Percentiles rank a stretch among this genome's conserved stretches.
phyloP scores from a whole-genome alignment of 2,888 invertebrate species.

The Chrysolina oricalcia region DNA sequence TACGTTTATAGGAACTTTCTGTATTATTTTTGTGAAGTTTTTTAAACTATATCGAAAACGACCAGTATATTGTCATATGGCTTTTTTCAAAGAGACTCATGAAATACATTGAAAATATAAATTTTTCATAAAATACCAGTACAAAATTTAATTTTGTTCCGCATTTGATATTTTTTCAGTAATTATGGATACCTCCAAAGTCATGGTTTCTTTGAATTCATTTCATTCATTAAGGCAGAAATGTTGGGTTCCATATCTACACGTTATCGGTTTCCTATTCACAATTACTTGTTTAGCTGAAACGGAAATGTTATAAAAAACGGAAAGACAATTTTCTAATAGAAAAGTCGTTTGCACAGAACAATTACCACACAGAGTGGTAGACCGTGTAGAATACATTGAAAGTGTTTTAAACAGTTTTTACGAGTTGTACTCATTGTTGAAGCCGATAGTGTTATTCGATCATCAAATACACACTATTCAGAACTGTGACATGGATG shows the following conservation, averaged over 20 bases:
- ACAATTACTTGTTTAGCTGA: constrained; percentile 3
- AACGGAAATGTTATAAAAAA: constrained; percentile 12
- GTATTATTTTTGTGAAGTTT: too few relatives aligned
- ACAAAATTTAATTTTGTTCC: too few relatives aligned
- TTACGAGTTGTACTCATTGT: not conserved
- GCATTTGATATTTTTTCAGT: too few relatives aligned
- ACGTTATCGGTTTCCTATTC: constrained; percentile 1
- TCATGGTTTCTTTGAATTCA: too few relatives aligned
- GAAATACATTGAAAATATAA: too few relatives aligned
- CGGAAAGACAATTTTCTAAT: constrained; percentile 6
- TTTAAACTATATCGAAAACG: too few relatives aligned
- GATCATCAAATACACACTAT: not conserved
- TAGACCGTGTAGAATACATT: not conserved
- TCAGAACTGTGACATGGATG: not conserved
- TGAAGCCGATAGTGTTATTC: not conserved
- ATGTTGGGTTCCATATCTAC: not conserved
- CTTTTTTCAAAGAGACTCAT: too few relatives aligned
- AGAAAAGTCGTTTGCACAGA: not conserved
- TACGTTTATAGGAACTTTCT: too few relatives aligned
- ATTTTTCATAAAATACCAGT: too few relatives aligned
- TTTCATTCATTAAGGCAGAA: not conserved
- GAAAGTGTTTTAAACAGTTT: constrained; percentile 11
- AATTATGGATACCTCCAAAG: too few relatives aligned
- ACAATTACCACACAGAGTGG: not conserved
- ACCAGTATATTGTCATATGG: too few relatives aligned